Base-by-base conservation (phyloP, 2,113 vertebrate genomes). In the Paralichthys olivaceus region DNA sequence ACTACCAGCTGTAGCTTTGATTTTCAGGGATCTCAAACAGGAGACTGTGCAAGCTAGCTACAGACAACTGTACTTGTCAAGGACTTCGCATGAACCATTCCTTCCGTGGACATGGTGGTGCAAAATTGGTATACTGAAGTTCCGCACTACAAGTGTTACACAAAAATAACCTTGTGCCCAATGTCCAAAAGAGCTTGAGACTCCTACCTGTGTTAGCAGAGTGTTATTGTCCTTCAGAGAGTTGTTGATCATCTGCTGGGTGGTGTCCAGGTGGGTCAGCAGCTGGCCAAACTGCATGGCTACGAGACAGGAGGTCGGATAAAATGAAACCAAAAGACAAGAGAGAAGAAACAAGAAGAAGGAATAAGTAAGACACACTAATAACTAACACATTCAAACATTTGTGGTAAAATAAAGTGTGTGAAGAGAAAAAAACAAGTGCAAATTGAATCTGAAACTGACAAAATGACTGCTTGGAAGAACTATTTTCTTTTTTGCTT, bases 211-310 rank as follows among this genome's bases (percentile, higher is more conserved):
- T 20, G 95, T 93, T 77, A 98, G 88, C 74, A 97, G 92, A 40
- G 92, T 90, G 34, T 89, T 71, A 53, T 97, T 97, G 86, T 97
- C 96, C 93, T 97, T 97, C 86, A 98, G 91, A 22, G 96, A 95
- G 81, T 94, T 95, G 57, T 95, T 94, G 70, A 98, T 96, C 95
- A 96, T 96, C 90, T 97, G 96, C 92, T 98, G 97, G 2, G 96
- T 97, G 26, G 96, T 96, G 85, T 98, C 97, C 92, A 98, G 90
- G 74, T 98, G 96, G 70, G 96, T 96, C 76, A 98, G 92, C 66
- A 97, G 95, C 90, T 97, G 96, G 12, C 96, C 96, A 25, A 98
- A 98, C 93, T 97, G 97, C 94, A 97, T 96, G 62, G 96, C 96
- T 98, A 59, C 15, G 45, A 62, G n/a, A 51, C 0, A 0, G 56